phyloP scores from a whole-genome alignment of 2,113 vertebrate genomes.

The Zapornia atra region DNA sequence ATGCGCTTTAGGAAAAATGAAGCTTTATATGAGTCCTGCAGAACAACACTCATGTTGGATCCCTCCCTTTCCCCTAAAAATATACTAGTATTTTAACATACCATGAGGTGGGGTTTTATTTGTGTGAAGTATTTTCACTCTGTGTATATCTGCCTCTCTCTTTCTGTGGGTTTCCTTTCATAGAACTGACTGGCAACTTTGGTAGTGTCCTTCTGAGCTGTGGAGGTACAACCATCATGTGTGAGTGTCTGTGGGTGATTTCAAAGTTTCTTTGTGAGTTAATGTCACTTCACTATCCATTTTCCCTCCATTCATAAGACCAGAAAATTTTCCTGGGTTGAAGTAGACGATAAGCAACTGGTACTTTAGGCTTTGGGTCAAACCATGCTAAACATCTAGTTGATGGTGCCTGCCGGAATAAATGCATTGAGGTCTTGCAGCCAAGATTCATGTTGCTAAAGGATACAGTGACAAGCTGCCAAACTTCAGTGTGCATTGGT shows the following conservation, averaged over 20 bases:
- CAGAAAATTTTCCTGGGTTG: neutral
- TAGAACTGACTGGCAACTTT: neutral
- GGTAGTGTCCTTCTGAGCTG: neutral
- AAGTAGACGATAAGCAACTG: accelerated
- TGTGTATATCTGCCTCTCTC: neutral
- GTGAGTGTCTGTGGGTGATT: neutral
- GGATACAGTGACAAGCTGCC: neutral
- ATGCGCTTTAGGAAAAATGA: neutral
- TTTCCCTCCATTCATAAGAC: accelerated
- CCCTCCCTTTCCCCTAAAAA: neutral
- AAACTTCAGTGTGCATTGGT: neutral
- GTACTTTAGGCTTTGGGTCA: neutral
- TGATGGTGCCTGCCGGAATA: neutral
- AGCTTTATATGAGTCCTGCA: neutral
- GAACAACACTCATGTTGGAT: neutral
- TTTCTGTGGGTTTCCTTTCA: neutral
- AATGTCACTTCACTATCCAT: neutral
- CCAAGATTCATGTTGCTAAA: neutral
- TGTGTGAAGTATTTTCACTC: neutral
- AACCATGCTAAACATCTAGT: neutral
- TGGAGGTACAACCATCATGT: accelerated
- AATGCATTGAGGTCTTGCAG: neutral
- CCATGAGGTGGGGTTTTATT: accelerated
- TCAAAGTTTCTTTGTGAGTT: neutral
- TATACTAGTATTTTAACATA: neutral